Evolutionary conservation across 2,113 vertebrate species (phyloP).

Genomic region (Rhinogobius similis): DNA sequence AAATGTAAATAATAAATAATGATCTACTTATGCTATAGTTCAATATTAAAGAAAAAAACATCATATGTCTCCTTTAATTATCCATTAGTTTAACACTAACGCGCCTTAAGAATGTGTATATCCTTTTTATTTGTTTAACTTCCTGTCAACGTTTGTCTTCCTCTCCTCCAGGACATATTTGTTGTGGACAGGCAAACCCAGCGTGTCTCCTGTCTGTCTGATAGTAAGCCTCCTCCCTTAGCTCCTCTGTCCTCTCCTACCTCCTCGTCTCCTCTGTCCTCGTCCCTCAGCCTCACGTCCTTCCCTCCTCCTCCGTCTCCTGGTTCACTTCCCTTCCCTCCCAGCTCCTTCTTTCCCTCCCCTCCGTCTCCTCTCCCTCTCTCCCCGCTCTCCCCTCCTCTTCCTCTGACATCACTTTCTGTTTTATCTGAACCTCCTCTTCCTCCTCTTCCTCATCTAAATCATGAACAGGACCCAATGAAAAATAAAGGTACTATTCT

Average conservation of each 20-base stretch:
- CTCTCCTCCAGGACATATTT: constrained; percentile 63
- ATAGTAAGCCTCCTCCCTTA: constrained; percentile 60
- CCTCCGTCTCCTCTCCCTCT: constrained; percentile 2
- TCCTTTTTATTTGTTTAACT: background rate
- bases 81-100: too few species aligned
- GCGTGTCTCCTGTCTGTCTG: constrained; percentile 66
- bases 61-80: too few species aligned
- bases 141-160: background rate
- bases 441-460: constrained; percentile 30
- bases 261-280: background rate
- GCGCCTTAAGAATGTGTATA: too few species aligned
- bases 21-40: too few species aligned
- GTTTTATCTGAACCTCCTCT: constrained; percentile 15
- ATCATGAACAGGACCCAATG: constrained; percentile 32
- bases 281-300: background rate
- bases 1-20: too few species aligned
- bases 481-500: constrained; percentile 53
- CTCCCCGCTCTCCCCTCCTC: background rate
- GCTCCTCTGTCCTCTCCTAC: constrained; percentile 2
- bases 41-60: too few species aligned
- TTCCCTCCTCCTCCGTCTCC: background rate
- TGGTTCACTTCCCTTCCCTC: background rate
- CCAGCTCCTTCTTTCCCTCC: background rate
- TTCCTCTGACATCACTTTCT: constrained; percentile 2
- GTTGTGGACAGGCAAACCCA: constrained; percentile 69